Evolutionary conservation across 53 echinoderm and acorn worm species (phyloP), one percentile per base, ranked within the genome.

Genomic region (Luidia sarsii): DNA sequence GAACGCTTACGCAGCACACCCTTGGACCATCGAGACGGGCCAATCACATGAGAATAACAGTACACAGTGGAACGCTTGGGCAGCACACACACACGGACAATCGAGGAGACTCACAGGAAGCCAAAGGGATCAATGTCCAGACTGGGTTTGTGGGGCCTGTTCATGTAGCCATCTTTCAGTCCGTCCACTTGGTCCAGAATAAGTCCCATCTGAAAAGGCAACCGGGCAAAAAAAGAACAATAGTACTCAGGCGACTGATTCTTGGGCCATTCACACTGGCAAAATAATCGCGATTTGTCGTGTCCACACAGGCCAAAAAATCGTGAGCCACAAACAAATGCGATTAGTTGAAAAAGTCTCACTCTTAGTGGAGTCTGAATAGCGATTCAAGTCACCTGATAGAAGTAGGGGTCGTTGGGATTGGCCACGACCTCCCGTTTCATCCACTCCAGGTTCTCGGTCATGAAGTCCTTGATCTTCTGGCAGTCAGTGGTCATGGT

Each of bases 41-140:
- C n/a, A n/a, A n/a, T n/a, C n/a, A n/a, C n/a, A n/a, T n/a, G n/a
- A n/a, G n/a, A n/a, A n/a, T n/a, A n/a, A n/a, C n/a, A n/a, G n/a
- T n/a, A n/a, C n/a, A n/a, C n/a, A n/a, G n/a, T n/a, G n/a, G n/a
- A n/a, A n/a, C n/a, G n/a, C n/a, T n/a, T n/a, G n/a, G n/a, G n/a
- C n/a, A n/a, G n/a, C n/a, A n/a, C n/a, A n/a, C n/a, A n/a, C n/a
- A n/a, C n/a, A n/a, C n/a, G n/a, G n/a, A n/a, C n/a, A n/a, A n/a
- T n/a, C n/a, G n/a, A n/a, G 19, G 36, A 65, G 2, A 93, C 97
- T 91, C 82, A 97, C 97, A 97, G 89, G 56, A 97, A 91, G 33
- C 91, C 91, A 79, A 97, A 88, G 11, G 89, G 79, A 38, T 90
- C 88, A 35, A 84, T 33, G 60, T 93, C 66, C n/a, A 90, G 82